Evolutionary conservation across 1,140 invertebrate genomes (phyloP).

Genomic region (Drosophila azteca): DNA sequence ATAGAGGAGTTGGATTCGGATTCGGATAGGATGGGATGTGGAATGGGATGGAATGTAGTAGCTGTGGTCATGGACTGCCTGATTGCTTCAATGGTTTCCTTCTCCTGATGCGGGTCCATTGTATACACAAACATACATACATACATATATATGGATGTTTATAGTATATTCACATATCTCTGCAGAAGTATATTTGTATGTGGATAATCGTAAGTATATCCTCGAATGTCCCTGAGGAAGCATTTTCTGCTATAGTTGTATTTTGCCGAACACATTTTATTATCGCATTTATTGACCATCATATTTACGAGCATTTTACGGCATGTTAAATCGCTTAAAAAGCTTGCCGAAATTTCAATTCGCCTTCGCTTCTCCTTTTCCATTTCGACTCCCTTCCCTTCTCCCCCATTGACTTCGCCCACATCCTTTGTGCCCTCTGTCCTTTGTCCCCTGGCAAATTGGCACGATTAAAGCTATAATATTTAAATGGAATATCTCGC

Average conservation of each 20-base stretch:
- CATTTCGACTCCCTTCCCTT: conserved; percentile 1
- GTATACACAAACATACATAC: conserved; percentile 17
- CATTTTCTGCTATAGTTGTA: conserved; percentile 61
- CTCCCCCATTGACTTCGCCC: conserved; percentile 50
- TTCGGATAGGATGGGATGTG: neutral
- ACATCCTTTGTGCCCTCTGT: conserved; percentile 14
- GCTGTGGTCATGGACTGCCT: conserved; percentile 59
- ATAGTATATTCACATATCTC: conserved; percentile 17
- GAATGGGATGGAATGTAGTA: conserved; percentile 5
- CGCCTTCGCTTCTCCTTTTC: conserved; percentile 6
- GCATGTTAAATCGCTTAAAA: conserved; percentile 66
- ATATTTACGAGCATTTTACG: conserved; percentile 69
- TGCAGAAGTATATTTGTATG: conserved; percentile 14
- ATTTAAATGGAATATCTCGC: conserved; percentile 18
- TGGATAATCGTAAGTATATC: conserved; percentile 19
- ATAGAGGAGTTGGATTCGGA: conserved; percentile 32
- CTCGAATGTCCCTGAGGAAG: conserved; percentile 28
- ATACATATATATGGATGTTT: too few species aligned
- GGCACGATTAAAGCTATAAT: conserved; percentile 13
- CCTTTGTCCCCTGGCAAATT: too few species aligned
- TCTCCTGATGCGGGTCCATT: conserved; percentile 72
- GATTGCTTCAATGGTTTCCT: conserved; percentile 62
- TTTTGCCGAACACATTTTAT: conserved; percentile 65
- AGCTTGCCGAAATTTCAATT: conserved; percentile 50
- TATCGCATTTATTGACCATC: conserved; percentile 75